Percentiles rank a stretch among this genome's conserved stretches.
These are phyloP conservation scores for Geodia barretti DNA, from an alignment of 37 sponge, comb jelly and placozoan genomes.

Conservation along the genomic window DNA sequence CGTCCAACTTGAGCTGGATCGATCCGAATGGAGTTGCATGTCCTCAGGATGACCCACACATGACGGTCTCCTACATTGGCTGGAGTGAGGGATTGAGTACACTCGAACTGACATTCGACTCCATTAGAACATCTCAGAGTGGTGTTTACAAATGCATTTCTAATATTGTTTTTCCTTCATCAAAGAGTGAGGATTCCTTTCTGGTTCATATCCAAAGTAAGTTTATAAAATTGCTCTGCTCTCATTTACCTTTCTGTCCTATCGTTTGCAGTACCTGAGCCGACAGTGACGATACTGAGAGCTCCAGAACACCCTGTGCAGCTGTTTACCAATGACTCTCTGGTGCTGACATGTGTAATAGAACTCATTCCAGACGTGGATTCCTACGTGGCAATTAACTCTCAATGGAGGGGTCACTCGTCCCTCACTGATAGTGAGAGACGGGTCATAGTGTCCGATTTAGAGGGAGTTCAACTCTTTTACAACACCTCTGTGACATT, in stretches of 20 bases:
- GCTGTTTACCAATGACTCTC: slow-evolving; percentile 4
- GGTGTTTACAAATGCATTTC: slow-evolving; percentile 17
- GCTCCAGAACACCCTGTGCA: background rate
- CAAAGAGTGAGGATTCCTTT: background rate
- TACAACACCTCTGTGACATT: background rate
- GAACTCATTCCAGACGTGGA: slow-evolving; percentile 14
- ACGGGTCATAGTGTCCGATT: background rate
- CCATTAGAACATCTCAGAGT: slow-evolving; percentile 8
- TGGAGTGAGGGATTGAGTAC: background rate
- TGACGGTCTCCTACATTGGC: background rate
- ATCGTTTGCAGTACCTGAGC: slow-evolving; percentile 9
- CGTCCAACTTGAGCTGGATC: slow-evolving; percentile 2
- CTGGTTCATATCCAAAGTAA: slow-evolving; percentile 7
- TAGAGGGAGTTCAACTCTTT: background rate
- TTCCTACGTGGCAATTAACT: background rate
- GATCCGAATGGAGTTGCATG: slow-evolving; percentile 1
- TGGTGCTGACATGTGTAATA: slow-evolving; percentile 10
- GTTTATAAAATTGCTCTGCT: background rate
- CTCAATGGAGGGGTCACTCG: slow-evolving; percentile 8
- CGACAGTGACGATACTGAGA: background rate
- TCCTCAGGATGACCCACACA: background rate
- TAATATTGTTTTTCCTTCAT: background rate
- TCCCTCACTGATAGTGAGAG: background rate
- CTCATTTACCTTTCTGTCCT: too few relatives aligned
- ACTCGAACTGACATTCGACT: background rate